Percentiles rank a stretch among this genome's conserved stretches.
Conservation (phyloP, 2,113 vertebrate genomes). For the Puntigrus tetrazona region DNA sequence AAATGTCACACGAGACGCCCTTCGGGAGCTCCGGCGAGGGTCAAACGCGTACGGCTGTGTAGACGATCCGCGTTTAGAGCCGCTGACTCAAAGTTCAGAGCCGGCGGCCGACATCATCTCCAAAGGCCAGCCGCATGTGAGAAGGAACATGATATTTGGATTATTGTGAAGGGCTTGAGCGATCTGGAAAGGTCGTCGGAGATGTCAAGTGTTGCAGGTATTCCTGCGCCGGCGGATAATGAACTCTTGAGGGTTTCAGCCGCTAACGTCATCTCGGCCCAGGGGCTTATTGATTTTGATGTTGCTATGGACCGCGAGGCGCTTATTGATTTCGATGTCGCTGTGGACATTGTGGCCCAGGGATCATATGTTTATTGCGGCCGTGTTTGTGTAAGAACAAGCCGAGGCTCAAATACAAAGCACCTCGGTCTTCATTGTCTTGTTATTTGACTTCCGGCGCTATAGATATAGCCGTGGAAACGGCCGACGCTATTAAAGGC, state of each 20-base stretch:
- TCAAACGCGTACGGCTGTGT: not conserved
- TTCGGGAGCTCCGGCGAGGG: too few relatives aligned
- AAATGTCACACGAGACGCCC: slow-evolving; percentile 31
- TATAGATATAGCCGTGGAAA: slow-evolving; percentile 6
- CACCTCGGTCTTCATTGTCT: not conserved
- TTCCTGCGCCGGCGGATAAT: slow-evolving; percentile 45
- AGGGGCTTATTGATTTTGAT: slow-evolving; percentile 19
- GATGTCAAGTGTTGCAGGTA: slow-evolving; percentile 52
- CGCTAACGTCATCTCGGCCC: not conserved
- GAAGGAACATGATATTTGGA: slow-evolving; percentile 34
- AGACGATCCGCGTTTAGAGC: not conserved
- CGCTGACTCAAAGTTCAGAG: slow-evolving; percentile 23
- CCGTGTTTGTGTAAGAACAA: slow-evolving; percentile 22
- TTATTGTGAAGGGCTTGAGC: slow-evolving; percentile 47
- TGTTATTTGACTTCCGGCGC: slow-evolving; percentile 6
- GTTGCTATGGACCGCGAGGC: slow-evolving; percentile 4
- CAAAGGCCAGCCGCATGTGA: not conserved
- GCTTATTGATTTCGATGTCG: slow-evolving; percentile 34
- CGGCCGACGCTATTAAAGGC: not conserved
- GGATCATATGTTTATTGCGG: slow-evolving; percentile 11
- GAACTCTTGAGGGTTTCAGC: slow-evolving; percentile 4
- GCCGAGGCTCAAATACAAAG: slow-evolving; percentile 1
- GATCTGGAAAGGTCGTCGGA: slow-evolving; percentile 33
- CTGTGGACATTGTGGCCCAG: not conserved
- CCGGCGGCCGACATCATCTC: not conserved